Base-by-base conservation (phyloP, 2,888 invertebrate species). In the Lithosia quadra region DNA sequence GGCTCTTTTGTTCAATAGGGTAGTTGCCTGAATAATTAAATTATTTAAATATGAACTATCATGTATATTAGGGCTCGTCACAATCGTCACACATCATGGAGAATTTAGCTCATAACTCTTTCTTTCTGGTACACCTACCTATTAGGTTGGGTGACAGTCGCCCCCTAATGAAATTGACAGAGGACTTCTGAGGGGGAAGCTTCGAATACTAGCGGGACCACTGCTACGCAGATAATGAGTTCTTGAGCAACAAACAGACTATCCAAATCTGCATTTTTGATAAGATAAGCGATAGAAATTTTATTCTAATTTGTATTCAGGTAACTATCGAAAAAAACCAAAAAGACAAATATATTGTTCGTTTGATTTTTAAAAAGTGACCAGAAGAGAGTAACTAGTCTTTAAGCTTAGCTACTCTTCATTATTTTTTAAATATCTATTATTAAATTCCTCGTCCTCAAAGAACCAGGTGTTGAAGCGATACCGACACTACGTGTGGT, bases 381-480 rank as follows among this genome's bases (percentile, higher is more conserved):
- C 22, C 15, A 34, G 34, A 36, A 36, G 66, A 68, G 68, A 65
- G 49, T n/a, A 49, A n/a, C 49, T 79, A 65, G 64, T 67, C 62
- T 58, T 69, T 72, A 77, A 79, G 60, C 67, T 79, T 72, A 76
- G 53, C 57, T 77, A 79, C 56, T 66, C 63, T 69, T 62, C 62
- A 59, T 72, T 64, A 60, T 11, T 13, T 34, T 11, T 33, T 58
- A 9, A 22, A 39, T 8, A 49, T 13, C 49, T 49, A 62, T n/a
- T 58, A 34, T n/a, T 11, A 28, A 24, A n/a, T 43, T 1, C 11
- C 24, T n/a, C 24, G 18, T 57, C 53, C 43, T 57, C n/a, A 49
- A 65, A 65, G 65, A 21, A 21, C 22, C 53, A 21, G 21, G 22
- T 58, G 28, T 13, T 57, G n/a, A 62, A 49, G 36, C 36, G 11